Conservation (phyloP, 2,888 invertebrate species). For the Dexiosoma caninum region DNA sequence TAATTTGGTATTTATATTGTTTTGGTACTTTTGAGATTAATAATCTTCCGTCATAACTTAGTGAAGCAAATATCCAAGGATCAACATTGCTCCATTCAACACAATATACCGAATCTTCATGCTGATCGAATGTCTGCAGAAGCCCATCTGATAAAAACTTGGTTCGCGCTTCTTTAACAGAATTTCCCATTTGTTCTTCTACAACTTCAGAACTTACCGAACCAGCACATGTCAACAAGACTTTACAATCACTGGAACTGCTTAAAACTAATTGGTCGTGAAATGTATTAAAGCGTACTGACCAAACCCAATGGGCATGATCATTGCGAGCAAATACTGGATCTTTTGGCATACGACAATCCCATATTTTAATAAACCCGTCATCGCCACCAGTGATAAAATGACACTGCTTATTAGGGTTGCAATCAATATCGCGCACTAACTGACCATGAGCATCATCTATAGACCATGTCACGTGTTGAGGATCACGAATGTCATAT, state of each 20-base stretch:
- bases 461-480: constrained; percentile 88
- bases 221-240: constrained; percentile 90
- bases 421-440: constrained; percentile 95
- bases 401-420: constrained; percentile 98
- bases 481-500: constrained; percentile 89
- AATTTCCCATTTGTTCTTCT: constrained; percentile 74
- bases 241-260: constrained; percentile 95
- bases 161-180: constrained; percentile 62
- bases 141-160: constrained; percentile 86
- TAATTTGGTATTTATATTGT: constrained; percentile 94
- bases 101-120: constrained; percentile 98
- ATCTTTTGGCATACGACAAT: constrained; percentile 88
- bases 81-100: constrained; percentile 98
- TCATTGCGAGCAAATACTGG: constrained; percentile 89
- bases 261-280: constrained; percentile 97
- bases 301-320: constrained; percentile 97
- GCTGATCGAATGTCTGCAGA: constrained; percentile 94
- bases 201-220: constrained; percentile 88
- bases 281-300: constrained; percentile 95
- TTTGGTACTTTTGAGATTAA: constrained; percentile 96
- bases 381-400: constrained; percentile 97
- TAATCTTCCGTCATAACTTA: constrained; percentile 96
- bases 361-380: constrained; percentile 97
- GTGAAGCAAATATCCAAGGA: constrained; percentile 99
- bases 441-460: constrained; percentile 93